Base-by-base conservation (phyloP, 2,888 invertebrate species). In the Orthonychiurus folsomi region DNA sequence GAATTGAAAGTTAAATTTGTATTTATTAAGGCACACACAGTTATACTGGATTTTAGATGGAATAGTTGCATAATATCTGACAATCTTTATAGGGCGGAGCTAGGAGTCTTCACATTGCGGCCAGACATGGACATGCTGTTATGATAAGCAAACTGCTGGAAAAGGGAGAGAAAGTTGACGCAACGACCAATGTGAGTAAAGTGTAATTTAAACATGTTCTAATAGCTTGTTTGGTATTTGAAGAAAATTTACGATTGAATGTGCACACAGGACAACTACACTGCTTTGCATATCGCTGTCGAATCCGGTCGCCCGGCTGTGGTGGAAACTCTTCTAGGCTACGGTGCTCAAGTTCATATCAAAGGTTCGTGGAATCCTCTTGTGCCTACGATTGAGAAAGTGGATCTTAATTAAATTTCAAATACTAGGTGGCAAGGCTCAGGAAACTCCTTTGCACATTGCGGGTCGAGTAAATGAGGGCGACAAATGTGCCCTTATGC, bases 251-350 rank as follows among this genome's bases (percentile, higher is more conserved):
- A 5, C 26, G 3, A 15, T 55, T 15, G 5, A n/a, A 20, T 59
- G 18, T n/a, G 24, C 26, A 23, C 23, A 25, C 24, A 94, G 93
- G 94, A 97, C 75, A 94, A 95, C 78, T 95, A 93, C 78, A 99
- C 99, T 47, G 96, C 99, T 0, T 81, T 99, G 1, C 97, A 99
- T 76, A 91, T 97, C 74, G 97, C 97, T 2, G 97, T 97, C 1
- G 92, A 93, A 78, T 88, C 90, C 0, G 89, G 90, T 65, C 92
- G 93, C 75, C 94, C 95, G 1, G 87, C 89, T 5, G 94, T 95
- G 1, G 95, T 96, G 25, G 96, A 97, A 79, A 93, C 93, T 0
- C 80, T 99, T 61, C 80, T 97, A 2, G 99, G 97, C 0, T 94
- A 89, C 76, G 99, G 99, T 23, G 97, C 97, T 1, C 93, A 95